Evolutionary conservation across 2,113 vertebrate species (phyloP), one percentile per base, ranked within the genome.

Genomic region (Hippopotamus amphibius): DNA sequence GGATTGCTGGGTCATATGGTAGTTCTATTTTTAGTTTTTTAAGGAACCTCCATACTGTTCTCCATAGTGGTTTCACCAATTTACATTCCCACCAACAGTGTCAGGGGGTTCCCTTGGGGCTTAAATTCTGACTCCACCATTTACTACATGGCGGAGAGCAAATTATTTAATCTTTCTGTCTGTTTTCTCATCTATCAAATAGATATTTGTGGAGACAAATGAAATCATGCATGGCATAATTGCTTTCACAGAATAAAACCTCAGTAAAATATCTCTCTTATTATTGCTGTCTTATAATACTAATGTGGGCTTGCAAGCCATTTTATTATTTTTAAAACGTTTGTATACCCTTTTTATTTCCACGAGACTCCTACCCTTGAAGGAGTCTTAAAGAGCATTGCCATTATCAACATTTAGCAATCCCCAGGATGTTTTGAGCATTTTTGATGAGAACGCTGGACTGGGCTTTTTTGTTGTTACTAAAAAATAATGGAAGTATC

Each of bases 251-350:
- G 72, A 92, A 26, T 66, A 68, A 84, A 76, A 71, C 13, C 72
- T 81, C 28, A 59, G 33, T 90, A 57, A 88, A 92, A 83, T 61
- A 0, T 55, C 59, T 26, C 66, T 85, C 24, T 88, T 84, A 50
- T 6, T 76, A 61, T 33, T 63, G 16, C 43, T 80, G 50, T 74
- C n/a, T 90, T 94, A 43, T 71, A 88, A 90, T 80, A 53, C 4
- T 82, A 43, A 85, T 59, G 41, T 65, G 53, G 81, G 61, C 83
- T 95, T 94, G 41, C 16, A 97, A 96, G 43, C 0, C 21, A 37
- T 30, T 96, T 93, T 80, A 69, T 93, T 92, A 81, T 84, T 76
- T 96, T 92, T n/a, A 41, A 84, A 79, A 21, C 61, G 84, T 88
- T 94, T 65, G 65, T 16, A 22, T 14, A 69, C 3, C 24, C 33